Percentiles rank a stretch among this genome's conserved stretches.
These are phyloP conservation scores for Cairina moschata DNA, from an alignment of 2,113 vertebrate genomes.

Conservation along the genomic window DNA sequence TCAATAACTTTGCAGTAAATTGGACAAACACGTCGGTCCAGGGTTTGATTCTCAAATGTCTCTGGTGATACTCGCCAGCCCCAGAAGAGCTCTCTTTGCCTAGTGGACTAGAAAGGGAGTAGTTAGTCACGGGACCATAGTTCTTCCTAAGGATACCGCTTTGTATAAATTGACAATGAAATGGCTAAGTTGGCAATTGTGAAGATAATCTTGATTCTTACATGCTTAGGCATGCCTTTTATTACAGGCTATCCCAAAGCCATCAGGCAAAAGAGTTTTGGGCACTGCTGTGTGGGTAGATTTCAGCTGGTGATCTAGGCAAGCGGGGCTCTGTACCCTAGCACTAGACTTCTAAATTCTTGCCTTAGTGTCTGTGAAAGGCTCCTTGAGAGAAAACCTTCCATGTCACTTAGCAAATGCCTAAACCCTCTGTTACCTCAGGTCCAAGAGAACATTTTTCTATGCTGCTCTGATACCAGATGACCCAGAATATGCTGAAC, in stretches of 20 bases:
- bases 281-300: neutral
- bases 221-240: neutral
- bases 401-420: neutral
- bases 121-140: neutral
- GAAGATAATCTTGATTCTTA: neutral
- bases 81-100: neutral
- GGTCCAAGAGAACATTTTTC: neutral
- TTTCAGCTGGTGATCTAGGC: neutral
- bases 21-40: neutral
- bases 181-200: neutral
- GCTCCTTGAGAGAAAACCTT: neutral
- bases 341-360: neutral
- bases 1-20: neutral
- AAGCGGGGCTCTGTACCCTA: neutral
- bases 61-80: neutral
- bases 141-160: neutral
- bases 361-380: neutral
- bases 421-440: neutral
- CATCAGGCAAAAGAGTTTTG: neutral
- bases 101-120: neutral
- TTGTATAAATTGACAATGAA: neutral
- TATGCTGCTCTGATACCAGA: neutral
- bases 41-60: neutral
- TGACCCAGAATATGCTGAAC: neutral
- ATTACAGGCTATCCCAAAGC: neutral